These are phyloP conservation scores for Odocoileus hemionus DNA, from an alignment of 2,113 vertebrate genomes.

Conservation along the genomic window DNA sequence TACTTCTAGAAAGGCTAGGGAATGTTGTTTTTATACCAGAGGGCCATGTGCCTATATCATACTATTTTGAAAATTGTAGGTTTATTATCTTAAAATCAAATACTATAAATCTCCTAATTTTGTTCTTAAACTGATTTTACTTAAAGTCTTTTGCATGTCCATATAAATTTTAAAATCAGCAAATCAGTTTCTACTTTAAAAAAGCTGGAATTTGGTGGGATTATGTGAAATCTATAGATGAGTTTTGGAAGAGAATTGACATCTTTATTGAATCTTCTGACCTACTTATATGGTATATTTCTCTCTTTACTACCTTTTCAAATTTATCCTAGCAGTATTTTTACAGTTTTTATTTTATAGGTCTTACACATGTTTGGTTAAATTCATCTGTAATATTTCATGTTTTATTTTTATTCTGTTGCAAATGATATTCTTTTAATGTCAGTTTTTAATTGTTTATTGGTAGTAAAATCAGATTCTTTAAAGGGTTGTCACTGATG, in stretches of 20 bases:
- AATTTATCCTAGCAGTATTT: not conserved
- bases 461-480: not conserved
- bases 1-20: not conserved
- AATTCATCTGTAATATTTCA: not conserved
- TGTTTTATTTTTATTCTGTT: not conserved
- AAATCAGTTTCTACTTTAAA: not conserved
- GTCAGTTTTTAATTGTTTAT: not conserved
- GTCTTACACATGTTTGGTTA: not conserved
- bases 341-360: not conserved
- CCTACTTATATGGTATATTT: not conserved
- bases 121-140: not conserved
- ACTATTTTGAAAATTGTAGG: not conserved
- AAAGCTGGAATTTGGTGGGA: not conserved
- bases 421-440: not conserved
- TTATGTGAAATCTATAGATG: not conserved
- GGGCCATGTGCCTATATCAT: not conserved
- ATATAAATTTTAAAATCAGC: constrained; percentile 19
- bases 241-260: not conserved
- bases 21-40: not conserved
- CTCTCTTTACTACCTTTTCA: constrained; percentile 2
- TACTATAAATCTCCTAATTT: not conserved
- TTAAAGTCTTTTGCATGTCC: not conserved
- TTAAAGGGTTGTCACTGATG: not conserved
- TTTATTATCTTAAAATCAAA: constrained; percentile 21
- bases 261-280: not conserved